phyloP scores from a whole-genome alignment of 1,140 invertebrate species.

The Drosophila navojoa region DNA sequence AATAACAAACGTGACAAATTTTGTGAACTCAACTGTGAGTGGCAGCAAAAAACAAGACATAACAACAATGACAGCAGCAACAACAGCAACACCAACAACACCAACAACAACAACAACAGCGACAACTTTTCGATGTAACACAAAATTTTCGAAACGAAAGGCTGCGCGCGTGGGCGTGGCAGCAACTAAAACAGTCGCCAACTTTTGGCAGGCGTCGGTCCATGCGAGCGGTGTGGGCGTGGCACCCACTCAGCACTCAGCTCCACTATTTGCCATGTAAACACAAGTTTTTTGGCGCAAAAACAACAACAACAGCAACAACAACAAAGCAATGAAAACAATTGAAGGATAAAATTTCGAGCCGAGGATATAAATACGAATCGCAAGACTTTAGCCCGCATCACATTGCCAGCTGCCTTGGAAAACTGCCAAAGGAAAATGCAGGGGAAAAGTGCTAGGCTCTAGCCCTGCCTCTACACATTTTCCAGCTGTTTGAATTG shows the following conservation, averaged over 20 bases:
- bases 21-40: conserved; percentile 80
- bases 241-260: conserved; percentile 18
- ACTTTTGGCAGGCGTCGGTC: conserved; percentile 19
- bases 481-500: conserved; percentile 46
- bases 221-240: conserved; percentile 7
- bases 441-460: background rate
- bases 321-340: conserved; percentile 41
- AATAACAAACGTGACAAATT: conserved; percentile 84
- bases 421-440: conserved; percentile 21
- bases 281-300: conserved; percentile 76
- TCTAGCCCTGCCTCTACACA: conserved; percentile 5
- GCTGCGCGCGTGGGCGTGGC: conserved; percentile 22
- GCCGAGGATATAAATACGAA: conserved; percentile 26
- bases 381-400: conserved; percentile 44
- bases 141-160: conserved; percentile 58
- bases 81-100: conserved; percentile 23
- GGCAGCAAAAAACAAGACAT: conserved; percentile 49
- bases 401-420: conserved; percentile 1
- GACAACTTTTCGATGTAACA: conserved; percentile 73
- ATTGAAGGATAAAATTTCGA: conserved; percentile 70
- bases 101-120: conserved; percentile 64
- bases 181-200: conserved; percentile 52
- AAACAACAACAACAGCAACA: conserved; percentile 30
- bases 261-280: conserved; percentile 71
- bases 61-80: background rate